These are phyloP conservation scores for Bambusicola thoracicus DNA, from an alignment of 2,113 vertebrate genomes.

Conservation along the genomic window DNA sequence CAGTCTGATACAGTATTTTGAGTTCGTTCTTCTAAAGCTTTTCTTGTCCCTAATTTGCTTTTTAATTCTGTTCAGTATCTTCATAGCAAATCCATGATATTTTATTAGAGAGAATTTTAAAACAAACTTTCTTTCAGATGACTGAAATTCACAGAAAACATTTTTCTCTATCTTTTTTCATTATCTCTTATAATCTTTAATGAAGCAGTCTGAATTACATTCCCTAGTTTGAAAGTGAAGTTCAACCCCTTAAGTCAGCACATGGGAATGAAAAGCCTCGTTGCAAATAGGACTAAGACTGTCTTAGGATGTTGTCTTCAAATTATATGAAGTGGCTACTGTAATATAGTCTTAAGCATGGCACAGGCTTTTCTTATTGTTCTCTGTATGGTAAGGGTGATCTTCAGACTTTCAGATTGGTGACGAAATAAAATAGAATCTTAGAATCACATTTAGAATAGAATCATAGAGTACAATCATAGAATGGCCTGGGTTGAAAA, in stretches of 20 bases:
- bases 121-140: neutral
- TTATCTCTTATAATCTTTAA: neutral
- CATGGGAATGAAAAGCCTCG: neutral
- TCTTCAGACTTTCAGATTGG: too few relatives aligned
- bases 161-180: neutral
- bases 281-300: neutral
- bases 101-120: neutral
- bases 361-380: neutral
- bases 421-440: too few relatives aligned
- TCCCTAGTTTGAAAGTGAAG: neutral
- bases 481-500: too few relatives aligned
- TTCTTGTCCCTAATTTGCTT: neutral
- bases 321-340: neutral
- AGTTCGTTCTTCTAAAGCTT: neutral
- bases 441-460: too few relatives aligned
- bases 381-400: neutral
- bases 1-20: neutral
- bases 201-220: neutral
- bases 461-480: too few relatives aligned
- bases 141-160: neutral
- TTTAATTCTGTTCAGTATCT: neutral
- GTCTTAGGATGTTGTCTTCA: neutral
- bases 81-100: neutral
- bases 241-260: fast-evolving
- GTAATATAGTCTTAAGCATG: neutral